Conservation (phyloP, 2,113 vertebrate genomes). For the Aix galericulata region DNA sequence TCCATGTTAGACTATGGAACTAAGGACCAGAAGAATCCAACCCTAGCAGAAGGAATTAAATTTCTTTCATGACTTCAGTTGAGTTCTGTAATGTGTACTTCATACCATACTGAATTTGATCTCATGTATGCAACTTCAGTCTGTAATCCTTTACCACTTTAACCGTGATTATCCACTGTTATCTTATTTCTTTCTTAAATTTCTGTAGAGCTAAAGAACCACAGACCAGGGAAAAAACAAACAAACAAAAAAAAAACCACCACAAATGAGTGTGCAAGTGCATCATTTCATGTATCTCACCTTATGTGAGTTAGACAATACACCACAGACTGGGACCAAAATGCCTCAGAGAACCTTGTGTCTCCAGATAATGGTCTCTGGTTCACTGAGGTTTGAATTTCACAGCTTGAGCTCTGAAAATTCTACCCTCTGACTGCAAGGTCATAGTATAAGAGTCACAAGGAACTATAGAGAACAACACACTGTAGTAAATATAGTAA, state of each 20-base stretch:
- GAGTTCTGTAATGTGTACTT: background rate
- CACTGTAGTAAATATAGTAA: background rate
- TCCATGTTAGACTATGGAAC: background rate
- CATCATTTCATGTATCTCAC: background rate
- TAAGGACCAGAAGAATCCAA: background rate
- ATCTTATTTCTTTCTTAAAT: background rate
- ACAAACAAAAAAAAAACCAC: background rate
- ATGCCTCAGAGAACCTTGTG: background rate
- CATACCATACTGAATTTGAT: background rate
- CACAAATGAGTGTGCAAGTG: fast-evolving
- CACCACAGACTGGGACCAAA: background rate
- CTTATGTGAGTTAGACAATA: background rate
- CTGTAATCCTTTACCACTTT: background rate
- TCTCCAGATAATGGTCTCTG: background rate
- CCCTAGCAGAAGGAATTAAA: background rate
- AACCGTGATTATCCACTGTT: background rate
- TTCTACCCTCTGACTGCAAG: background rate
- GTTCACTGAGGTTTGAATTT: background rate
- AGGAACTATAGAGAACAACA: background rate
- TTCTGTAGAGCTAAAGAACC: background rate
- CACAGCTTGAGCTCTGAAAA: background rate
- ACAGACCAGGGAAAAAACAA: background rate
- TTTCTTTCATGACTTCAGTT: background rate
- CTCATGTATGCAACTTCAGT: background rate
- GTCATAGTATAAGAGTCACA: background rate